Evolutionary conservation across 2,888 invertebrate genomes (phyloP).

Genomic region (Elgonia sp.): DNA sequence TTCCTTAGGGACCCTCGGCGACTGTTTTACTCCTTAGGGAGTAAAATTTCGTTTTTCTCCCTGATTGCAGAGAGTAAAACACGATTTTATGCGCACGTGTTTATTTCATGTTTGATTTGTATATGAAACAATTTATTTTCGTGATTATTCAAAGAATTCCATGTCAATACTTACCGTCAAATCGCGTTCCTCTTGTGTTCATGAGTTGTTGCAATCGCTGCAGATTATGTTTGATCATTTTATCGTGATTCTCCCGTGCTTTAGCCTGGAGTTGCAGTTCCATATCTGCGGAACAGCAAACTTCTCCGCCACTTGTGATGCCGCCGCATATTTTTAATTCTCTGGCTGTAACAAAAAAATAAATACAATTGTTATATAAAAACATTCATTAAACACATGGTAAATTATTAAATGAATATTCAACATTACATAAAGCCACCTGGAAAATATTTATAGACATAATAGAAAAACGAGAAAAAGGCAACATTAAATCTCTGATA

Average conservation of each 20-base stretch:
- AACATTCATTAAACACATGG: no score
- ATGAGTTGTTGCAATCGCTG: constrained; percentile 92
- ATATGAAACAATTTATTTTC: no score
- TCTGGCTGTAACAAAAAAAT: constrained; percentile 82
- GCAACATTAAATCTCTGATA: constrained; percentile 12
- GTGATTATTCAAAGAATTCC: no score
- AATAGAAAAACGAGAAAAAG: neutral
- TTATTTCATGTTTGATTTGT: no score
- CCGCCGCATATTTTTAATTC: constrained; percentile 86
- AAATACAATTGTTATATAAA: constrained; percentile 10
- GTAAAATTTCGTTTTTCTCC: constrained; percentile 74
- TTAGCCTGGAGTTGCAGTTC: constrained; percentile 91
- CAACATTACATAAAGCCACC: no score
- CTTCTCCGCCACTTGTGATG: constrained; percentile 85
- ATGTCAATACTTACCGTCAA: constrained; percentile 92
- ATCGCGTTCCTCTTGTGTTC: constrained; percentile 92
- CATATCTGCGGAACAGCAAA: constrained; percentile 91
- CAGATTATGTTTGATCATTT: constrained; percentile 92
- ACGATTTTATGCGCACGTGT: no score
- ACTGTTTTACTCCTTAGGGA: constrained; percentile 67
- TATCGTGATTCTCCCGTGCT: constrained; percentile 92
- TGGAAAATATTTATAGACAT: neutral
- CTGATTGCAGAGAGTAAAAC: no score
- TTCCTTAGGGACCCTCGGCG: no score
- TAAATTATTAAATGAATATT: no score